Conservation (phyloP, 2,797 vertebrate genomes). For the Siniperca obscura region DNA sequence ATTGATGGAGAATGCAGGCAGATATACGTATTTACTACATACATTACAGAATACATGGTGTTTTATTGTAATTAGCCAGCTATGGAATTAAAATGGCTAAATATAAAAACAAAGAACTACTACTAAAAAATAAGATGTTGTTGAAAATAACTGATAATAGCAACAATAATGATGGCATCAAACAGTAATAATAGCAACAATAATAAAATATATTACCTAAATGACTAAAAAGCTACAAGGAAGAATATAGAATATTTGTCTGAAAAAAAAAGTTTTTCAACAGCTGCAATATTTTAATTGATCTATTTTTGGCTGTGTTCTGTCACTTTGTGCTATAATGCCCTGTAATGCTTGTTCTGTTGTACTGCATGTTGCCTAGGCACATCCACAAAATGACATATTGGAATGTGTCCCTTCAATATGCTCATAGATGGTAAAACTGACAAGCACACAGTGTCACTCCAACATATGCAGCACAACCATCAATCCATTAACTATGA, state of each 20-base stretch:
- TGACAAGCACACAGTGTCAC: constrained; percentile 24
- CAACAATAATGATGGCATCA: not conserved
- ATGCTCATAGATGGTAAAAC: constrained; percentile 27
- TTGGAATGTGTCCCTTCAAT: constrained; percentile 40
- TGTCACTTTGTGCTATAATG: not conserved
- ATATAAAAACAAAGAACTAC: no score
- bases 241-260: not conserved
- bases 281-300: constrained; percentile 1
- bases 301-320: not conserved
- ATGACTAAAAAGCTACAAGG: not conserved
- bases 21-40: no score
- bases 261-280: not conserved
- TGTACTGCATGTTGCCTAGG: constrained; percentile 7
- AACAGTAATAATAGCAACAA: not conserved
- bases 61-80: no score
- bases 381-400: constrained; percentile 16
- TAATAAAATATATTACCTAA: not conserved
- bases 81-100: no score
- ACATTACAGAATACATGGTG: no score
- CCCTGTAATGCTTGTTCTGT: not conserved
- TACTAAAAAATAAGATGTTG: not conserved
- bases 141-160: not conserved
- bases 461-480: constrained; percentile 21
- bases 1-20: no score
- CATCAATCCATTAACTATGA: constrained; percentile 25